Conservation (phyloP, 2,113 vertebrate species). For the Sterna hirundo region DNA sequence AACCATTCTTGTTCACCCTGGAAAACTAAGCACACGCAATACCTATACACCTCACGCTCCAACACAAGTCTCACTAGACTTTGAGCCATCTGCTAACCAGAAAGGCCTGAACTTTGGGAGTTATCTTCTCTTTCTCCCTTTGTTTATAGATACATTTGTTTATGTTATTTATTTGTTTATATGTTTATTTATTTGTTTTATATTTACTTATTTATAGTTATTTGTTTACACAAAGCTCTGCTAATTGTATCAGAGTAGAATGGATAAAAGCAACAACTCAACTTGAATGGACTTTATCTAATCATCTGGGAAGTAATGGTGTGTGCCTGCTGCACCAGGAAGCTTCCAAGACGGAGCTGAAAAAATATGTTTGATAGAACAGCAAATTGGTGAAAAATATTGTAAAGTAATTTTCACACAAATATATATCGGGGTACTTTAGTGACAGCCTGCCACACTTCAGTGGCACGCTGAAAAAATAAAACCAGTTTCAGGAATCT, state of each 20-base stretch:
- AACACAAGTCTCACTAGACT: not conserved
- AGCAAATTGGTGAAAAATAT: not conserved
- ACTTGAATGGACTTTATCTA: not conserved
- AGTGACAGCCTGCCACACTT: not conserved
- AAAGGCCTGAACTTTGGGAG: not conserved
- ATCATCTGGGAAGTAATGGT: not conserved
- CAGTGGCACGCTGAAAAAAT: not conserved
- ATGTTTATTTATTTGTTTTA: too few species aligned
- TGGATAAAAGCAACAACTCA: not conserved
- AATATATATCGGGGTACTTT: not conserved
- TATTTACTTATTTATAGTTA: too few species aligned
- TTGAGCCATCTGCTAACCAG: not conserved
- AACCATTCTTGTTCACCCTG: not conserved
- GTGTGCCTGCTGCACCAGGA: not conserved
- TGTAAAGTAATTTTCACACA: not conserved
- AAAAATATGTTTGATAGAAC: not conserved
- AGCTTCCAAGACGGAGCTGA: not conserved
- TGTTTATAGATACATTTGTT: not conserved
- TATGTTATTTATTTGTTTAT: too few species aligned
- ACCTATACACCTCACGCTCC: not conserved
- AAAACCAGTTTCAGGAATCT: not conserved
- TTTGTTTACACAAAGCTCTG: not conserved
- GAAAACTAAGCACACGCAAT: not conserved
- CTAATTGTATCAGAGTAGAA: not conserved
- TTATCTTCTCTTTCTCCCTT: not conserved